These are phyloP conservation scores for Deilephila elpenor DNA, from an alignment of 2,888 invertebrate species.

Conservation along the genomic window DNA sequence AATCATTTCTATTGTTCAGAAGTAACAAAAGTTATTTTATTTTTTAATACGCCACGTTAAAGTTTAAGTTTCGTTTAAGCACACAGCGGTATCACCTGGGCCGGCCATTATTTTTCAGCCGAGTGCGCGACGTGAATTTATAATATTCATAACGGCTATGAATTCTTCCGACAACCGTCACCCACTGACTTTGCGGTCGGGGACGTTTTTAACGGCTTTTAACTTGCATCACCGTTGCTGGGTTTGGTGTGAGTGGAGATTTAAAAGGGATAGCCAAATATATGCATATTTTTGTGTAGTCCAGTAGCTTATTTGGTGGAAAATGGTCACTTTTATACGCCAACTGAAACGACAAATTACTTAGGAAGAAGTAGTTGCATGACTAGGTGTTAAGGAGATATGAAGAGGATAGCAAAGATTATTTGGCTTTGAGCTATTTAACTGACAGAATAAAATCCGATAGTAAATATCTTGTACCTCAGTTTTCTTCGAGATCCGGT, in stretches of 20 bases:
- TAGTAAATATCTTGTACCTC: too few relatives aligned
- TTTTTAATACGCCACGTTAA: conserved; percentile 14
- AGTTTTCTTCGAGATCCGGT: too few relatives aligned
- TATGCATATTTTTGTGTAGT: neutral
- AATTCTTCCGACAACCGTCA: conserved; percentile 47
- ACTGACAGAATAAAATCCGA: too few relatives aligned
- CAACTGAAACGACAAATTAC: too few relatives aligned
- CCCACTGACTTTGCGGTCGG: conserved; percentile 29
- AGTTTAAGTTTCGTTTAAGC: conserved; percentile 14
- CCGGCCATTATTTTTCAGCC: conserved; percentile 50
- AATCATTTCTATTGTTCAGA: neutral
- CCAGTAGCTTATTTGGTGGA: too few relatives aligned
- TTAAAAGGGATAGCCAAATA: neutral
- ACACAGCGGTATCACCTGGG: conserved; percentile 33
- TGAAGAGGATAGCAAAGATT: too few relatives aligned
- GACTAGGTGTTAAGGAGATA: too few relatives aligned
- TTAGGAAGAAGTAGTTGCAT: too few relatives aligned
- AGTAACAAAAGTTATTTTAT: conserved; percentile 30
- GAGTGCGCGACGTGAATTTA: conserved; percentile 58
- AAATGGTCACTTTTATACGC: too few relatives aligned
- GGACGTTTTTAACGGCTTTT: conserved; percentile 20
- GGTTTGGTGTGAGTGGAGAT: neutral
- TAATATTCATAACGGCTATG: conserved; percentile 67
- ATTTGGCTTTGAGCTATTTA: too few relatives aligned
- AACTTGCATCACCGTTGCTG: neutral